Evolutionary conservation across 2,113 vertebrate genomes (phyloP).

Genomic region (Melanotaenia duboulayi): DNA sequence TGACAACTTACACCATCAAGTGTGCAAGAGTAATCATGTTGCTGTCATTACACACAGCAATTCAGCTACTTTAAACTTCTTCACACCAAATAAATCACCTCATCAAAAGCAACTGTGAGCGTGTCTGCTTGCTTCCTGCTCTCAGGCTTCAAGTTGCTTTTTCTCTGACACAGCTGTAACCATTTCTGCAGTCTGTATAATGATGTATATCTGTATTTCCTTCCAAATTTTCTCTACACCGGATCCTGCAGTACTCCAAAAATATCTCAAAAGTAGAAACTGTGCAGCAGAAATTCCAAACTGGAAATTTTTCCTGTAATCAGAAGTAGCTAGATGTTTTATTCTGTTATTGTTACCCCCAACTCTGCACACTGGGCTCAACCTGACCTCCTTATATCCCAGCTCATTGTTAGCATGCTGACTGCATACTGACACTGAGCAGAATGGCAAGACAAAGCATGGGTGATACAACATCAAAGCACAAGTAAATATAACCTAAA

Average conservation of each 20-base stretch:
- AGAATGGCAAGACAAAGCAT: slow-evolving; percentile 42
- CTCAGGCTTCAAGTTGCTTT: slow-evolving; percentile 10
- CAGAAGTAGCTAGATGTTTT: slow-evolving; percentile 33
- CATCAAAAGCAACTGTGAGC: slow-evolving; percentile 55
- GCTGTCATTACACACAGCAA: slow-evolving; percentile 8
- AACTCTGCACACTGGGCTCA: slow-evolving; percentile 9
- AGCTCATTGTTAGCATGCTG: slow-evolving; percentile 22
- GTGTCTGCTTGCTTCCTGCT: slow-evolving; percentile 40
- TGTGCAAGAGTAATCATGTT: neutral
- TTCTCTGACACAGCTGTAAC: slow-evolving; percentile 39
- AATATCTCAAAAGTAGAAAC: slow-evolving; percentile 33
- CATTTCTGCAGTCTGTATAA: slow-evolving; percentile 39
- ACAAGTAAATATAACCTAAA: slow-evolving; percentile 22
- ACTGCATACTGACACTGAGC: slow-evolving; percentile 37
- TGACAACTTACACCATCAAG: slow-evolving; percentile 19
- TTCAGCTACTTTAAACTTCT: slow-evolving; percentile 42
- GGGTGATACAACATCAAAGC: slow-evolving; percentile 53
- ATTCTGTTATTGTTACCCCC: neutral
- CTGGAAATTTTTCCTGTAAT: slow-evolving; percentile 43
- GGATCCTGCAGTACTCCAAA: slow-evolving; percentile 31
- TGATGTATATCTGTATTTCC: slow-evolving; percentile 53
- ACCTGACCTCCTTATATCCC: slow-evolving; percentile 31
- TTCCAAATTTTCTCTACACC: slow-evolving; percentile 36
- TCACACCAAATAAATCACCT: slow-evolving; percentile 38
- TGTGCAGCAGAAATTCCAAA: neutral